Evolutionary conservation across 2,888 invertebrate species (phyloP).

Genomic region (Meghimatium bilineatum): DNA sequence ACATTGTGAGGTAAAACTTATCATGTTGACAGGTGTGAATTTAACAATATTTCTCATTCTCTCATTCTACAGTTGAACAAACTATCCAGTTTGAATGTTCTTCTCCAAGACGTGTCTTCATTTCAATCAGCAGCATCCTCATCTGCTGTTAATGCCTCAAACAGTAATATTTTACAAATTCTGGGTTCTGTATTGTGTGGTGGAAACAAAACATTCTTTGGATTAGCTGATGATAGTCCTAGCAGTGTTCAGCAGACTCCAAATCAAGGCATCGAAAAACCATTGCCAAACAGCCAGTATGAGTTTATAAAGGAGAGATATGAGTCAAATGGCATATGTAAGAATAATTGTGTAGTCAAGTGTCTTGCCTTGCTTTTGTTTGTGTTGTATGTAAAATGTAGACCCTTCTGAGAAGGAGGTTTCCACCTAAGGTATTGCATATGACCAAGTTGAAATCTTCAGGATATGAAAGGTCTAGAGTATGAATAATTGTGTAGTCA

Average conservation of each 20-base stretch:
- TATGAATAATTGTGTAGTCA: no score
- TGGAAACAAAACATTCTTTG: background rate
- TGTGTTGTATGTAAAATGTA: no score
- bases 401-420: no score
- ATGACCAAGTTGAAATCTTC: no score
- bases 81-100: constrained; percentile 43
- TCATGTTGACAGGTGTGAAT: no score
- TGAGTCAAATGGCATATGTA: constrained; percentile 1
- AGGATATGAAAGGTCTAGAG: no score
- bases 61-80: constrained; percentile 38
- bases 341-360: background rate
- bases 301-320: background rate
- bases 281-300: background rate
- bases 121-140: constrained; percentile 6
- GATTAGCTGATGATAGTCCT: background rate
- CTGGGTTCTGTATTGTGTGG: constrained; percentile 23
- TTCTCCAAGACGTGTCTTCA: constrained; percentile 47
- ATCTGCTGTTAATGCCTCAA: background rate
- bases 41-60: background rate
- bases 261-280: background rate
- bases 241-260: background rate
- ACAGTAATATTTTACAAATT: background rate
- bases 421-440: no score
- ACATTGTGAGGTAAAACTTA: no score
- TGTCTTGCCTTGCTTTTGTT: no score